Evolutionary conservation across 2,797 vertebrate genomes (phyloP).

Genomic region (Antennarius maculatus): DNA sequence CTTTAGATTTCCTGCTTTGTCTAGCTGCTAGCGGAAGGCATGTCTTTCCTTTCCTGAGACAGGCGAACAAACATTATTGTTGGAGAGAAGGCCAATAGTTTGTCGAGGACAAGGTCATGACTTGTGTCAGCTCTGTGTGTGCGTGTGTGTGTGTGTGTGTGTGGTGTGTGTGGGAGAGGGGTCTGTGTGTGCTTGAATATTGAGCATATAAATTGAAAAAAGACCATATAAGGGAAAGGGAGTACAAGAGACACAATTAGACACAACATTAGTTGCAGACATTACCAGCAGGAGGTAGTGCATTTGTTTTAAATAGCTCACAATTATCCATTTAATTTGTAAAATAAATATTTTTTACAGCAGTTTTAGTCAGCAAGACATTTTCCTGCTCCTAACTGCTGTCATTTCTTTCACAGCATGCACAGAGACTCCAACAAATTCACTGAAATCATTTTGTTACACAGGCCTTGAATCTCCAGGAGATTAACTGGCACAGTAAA

Average conservation of each 20-base stretch:
- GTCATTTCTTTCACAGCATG: conserved; percentile 33
- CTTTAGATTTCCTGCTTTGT: conserved; percentile 77
- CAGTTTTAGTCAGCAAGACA: conserved; percentile 2
- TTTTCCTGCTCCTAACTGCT: conserved; percentile 37
- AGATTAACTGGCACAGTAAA: conserved; percentile 42
- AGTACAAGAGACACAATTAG: conserved; percentile 4
- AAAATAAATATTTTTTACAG: conserved; percentile 27
- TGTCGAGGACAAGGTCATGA: conserved; percentile 57
- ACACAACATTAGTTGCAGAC: conserved; percentile 3
- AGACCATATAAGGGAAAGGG: conserved; percentile 18
- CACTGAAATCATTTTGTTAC: conserved; percentile 56
- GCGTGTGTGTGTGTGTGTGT: conserved; percentile 23
- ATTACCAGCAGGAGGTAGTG: conserved; percentile 10
- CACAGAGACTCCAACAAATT: conserved; percentile 32
- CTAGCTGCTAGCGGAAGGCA: conserved; percentile 65
- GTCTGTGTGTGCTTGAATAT: conserved; percentile 14
- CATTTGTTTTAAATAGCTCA: conserved; percentile 19
- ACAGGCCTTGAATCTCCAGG: conserved; percentile 53
- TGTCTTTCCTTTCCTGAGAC: conserved; percentile 76
- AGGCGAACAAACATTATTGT: conserved; percentile 80
- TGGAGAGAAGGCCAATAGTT: conserved; percentile 66
- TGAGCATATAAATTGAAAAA: conserved; percentile 27
- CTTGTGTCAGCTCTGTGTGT: conserved; percentile 47
- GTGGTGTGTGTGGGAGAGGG: neutral
- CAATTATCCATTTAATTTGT: conserved; percentile 23